Conservation (phyloP, 2,797 vertebrate species). For the Pachyuromys duprasi region DNA sequence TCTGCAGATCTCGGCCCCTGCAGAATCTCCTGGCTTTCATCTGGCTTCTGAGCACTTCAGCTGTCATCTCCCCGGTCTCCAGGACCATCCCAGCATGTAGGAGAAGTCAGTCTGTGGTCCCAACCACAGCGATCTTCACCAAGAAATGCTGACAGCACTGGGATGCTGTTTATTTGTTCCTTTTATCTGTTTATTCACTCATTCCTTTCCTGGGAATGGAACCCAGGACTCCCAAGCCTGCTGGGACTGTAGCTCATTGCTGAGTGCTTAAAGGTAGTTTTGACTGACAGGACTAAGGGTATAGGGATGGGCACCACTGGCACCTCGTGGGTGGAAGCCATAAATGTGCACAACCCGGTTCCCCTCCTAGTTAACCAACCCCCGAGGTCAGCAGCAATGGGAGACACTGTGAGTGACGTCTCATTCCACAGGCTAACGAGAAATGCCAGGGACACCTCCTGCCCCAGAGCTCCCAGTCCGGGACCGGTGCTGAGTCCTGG, state of each 20-base stretch:
- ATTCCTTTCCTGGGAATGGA: neutral
- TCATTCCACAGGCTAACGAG: rapidly evolving
- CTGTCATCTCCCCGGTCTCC: neutral
- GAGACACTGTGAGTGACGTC: neutral
- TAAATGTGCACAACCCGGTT: rapidly evolving
- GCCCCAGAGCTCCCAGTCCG: neutral
- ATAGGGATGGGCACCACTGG: rapidly evolving
- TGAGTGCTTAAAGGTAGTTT: neutral
- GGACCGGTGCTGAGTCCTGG: rapidly evolving
- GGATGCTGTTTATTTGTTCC: no score
- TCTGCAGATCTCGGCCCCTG: neutral
- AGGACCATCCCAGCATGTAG: neutral
- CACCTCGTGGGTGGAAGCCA: neutral
- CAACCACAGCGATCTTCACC: neutral
- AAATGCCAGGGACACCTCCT: neutral
- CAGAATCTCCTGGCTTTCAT: conserved; percentile 17
- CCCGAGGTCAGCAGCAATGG: rapidly evolving
- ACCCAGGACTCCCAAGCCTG: neutral
- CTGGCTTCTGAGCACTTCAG: neutral
- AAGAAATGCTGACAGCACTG: rapidly evolving
- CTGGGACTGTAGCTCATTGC: rapidly evolving
- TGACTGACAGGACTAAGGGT: neutral
- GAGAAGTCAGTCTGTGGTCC: neutral
- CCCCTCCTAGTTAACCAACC: no score
- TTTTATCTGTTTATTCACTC: no score